Conservation (phyloP, 92 coral and sea anemone species). For the Zoanthus gigantus region DNA sequence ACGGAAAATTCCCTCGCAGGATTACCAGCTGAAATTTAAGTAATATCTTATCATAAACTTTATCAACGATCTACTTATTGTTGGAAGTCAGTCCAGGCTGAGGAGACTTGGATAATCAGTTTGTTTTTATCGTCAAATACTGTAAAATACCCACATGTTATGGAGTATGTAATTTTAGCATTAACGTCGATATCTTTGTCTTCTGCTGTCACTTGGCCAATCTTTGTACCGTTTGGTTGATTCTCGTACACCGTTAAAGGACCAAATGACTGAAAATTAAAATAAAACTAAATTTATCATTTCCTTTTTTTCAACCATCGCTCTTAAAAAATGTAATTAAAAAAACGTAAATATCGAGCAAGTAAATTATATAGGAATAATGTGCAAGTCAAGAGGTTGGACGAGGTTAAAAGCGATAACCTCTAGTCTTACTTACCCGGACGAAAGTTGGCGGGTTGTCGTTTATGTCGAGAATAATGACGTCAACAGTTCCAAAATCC, state of each 20-base stretch:
- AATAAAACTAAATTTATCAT: not conserved
- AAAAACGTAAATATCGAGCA: too few species aligned
- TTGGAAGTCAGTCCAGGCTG: too few species aligned
- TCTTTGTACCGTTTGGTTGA: conserved; percentile 59
- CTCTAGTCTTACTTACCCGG: conserved; percentile 56
- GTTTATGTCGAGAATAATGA: conserved; percentile 80
- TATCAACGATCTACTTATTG: not conserved
- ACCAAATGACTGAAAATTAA: conserved; percentile 77
- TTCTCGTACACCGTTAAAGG: conserved; percentile 82
- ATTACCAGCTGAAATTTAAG: conserved; percentile 76
- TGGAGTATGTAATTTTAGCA: conserved; percentile 79
- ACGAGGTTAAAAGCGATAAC: not conserved
- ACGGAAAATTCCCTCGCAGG: conserved; percentile 56
- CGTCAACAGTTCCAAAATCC: conserved; percentile 97
- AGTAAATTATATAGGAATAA: not conserved
- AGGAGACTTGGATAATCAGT: too few species aligned
- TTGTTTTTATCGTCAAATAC: not conserved
- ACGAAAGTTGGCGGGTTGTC: conserved; percentile 83
- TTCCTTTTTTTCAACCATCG: not conserved
- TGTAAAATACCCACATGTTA: conserved; percentile 63
- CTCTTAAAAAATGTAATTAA: not conserved
- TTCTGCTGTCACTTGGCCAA: conserved; percentile 83
- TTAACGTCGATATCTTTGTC: conserved; percentile 83
- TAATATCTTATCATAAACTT: not conserved
- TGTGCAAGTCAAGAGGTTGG: not conserved